These are phyloP conservation scores for Notodonta dromedarius DNA, from an alignment of 2,888 invertebrate genomes.

Conservation along the genomic window DNA sequence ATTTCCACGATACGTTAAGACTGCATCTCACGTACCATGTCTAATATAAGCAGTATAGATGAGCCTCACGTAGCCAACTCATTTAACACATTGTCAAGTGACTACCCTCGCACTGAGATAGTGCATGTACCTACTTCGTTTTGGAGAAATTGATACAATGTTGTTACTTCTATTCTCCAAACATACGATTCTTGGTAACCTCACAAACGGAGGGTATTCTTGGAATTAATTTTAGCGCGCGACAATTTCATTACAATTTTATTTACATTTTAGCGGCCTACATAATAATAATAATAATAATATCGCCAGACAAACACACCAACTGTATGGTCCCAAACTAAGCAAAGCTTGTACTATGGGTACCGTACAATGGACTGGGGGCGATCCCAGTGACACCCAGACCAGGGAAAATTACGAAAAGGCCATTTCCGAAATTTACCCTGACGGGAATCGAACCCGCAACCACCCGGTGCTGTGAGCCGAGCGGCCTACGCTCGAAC, in stretches of 20 bases:
- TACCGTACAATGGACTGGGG: too few relatives aligned
- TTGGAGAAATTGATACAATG: slow-evolving; percentile 58
- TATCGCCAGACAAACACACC: too few relatives aligned
- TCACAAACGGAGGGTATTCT: slow-evolving; percentile 20
- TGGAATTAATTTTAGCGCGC: neutral
- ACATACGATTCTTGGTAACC: slow-evolving; percentile 20
- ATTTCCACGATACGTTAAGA: slow-evolving; percentile 34
- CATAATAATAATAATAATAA: too few relatives aligned
- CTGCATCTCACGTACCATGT: slow-evolving; percentile 43
- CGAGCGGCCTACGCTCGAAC: too few relatives aligned
- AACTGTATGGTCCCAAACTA: too few relatives aligned
- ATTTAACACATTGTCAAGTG: slow-evolving; percentile 67
- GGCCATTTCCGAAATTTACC: too few relatives aligned
- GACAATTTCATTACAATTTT: slow-evolving; percentile 13
- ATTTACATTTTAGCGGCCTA: neutral
- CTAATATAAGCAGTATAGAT: slow-evolving; percentile 57
- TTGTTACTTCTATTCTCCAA: slow-evolving; percentile 23
- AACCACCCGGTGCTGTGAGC: too few relatives aligned
- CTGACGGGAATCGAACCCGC: too few relatives aligned
- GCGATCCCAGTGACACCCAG: too few relatives aligned
- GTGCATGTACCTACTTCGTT: slow-evolving; percentile 39
- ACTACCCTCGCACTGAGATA: slow-evolving; percentile 30
- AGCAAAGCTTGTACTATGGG: too few relatives aligned
- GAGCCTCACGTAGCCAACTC: slow-evolving; percentile 66
- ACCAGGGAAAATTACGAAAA: too few relatives aligned